phyloP scores from a whole-genome alignment of 2,888 invertebrate species.

The Dorcus parallelipipedus region DNA sequence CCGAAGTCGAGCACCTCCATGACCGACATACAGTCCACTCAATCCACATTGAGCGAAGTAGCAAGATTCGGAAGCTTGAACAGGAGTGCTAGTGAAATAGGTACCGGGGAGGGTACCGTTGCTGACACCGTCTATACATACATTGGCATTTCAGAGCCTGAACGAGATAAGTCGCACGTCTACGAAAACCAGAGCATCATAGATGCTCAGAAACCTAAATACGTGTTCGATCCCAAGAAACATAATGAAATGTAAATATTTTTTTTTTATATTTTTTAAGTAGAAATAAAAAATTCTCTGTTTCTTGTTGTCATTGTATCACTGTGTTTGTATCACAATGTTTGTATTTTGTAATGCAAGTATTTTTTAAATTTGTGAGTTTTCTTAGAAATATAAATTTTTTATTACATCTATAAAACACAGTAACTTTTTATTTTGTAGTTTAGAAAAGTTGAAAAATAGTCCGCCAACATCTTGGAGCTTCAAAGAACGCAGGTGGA shows the following conservation, averaged over 20 bases:
- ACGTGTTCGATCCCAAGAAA: constrained; percentile 38
- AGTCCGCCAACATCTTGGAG: constrained; percentile 36
- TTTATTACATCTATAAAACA: neutral
- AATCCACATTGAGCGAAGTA: constrained; percentile 27
- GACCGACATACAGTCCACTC: constrained; percentile 45
- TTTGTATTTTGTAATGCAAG: too few species aligned
- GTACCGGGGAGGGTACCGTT: constrained; percentile 21
- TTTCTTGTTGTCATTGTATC: too few species aligned
- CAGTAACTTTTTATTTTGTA: neutral
- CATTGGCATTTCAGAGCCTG: constrained; percentile 46
- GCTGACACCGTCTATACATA: constrained; percentile 43
- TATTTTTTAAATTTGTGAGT: too few species aligned
- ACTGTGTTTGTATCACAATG: too few species aligned
- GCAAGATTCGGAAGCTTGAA: constrained; percentile 34
- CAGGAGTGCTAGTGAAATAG: constrained; percentile 41
- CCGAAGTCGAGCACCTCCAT: constrained; percentile 47
- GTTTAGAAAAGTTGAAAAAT: constrained; percentile 31
- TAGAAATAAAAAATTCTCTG: too few species aligned
- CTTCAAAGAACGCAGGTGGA: constrained; percentile 69
- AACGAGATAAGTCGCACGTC: constrained; percentile 38
- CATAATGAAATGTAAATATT: constrained; percentile 41
- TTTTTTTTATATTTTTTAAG: too few species aligned
- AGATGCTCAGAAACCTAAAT: constrained; percentile 36
- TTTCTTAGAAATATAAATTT: neutral
- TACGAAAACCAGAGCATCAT: constrained; percentile 46